A percentile compares a stretch with the other conserved stretches of the same genome.
phyloP scores from a whole-genome alignment of 2,888 invertebrate species.

The Sesamia inferens region DNA sequence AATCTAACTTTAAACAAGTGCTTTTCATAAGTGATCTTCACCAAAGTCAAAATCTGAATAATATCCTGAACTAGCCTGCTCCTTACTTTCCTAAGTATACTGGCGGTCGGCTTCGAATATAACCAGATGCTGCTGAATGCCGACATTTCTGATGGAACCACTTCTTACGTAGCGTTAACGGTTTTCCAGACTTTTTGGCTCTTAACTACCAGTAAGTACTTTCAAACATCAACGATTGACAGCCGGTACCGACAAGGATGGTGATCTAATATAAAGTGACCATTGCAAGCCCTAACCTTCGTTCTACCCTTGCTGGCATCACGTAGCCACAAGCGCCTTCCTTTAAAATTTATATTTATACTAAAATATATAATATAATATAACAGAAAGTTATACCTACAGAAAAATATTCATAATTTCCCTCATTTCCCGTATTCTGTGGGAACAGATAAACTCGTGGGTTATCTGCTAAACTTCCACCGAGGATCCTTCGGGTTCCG shows the following conservation, averaged over 20 bases:
- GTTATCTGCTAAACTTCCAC: constrained; percentile 54
- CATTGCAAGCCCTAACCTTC: background rate
- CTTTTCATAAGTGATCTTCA: background rate
- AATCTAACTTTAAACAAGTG: no score
- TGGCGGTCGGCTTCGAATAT: background rate
- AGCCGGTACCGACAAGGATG: background rate
- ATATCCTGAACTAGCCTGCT: no score
- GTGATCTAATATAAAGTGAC: background rate
- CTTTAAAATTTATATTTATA: background rate
- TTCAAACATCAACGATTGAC: background rate
- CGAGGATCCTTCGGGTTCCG: constrained; percentile 46
- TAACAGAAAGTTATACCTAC: constrained; percentile 11
- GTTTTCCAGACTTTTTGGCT: background rate
- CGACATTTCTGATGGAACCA: background rate
- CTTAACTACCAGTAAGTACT: background rate
- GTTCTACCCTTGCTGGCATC: background rate
- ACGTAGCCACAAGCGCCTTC: background rate
- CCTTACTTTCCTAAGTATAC: background rate
- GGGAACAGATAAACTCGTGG: constrained; percentile 54
- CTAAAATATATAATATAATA: constrained; percentile 2
- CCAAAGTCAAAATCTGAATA: background rate
- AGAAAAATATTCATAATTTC: constrained; percentile 41
- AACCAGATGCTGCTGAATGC: background rate
- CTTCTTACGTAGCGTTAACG: background rate
- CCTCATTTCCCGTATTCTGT: constrained; percentile 56